These are phyloP conservation scores for Scaeva pyrastri DNA, from an alignment of 2,888 invertebrate species.

Conservation along the genomic window DNA sequence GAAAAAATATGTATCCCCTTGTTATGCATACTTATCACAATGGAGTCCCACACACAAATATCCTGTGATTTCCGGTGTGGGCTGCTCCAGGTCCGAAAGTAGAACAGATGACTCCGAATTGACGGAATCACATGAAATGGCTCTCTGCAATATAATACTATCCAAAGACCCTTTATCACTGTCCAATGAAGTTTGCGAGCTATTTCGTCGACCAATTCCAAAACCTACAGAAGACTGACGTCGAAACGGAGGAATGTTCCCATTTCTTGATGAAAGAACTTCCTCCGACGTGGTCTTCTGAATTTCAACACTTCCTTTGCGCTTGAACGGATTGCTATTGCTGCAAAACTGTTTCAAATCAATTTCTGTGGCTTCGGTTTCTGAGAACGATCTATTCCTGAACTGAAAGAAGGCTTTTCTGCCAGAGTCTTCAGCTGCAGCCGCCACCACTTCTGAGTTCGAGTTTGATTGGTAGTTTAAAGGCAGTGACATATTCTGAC, in stretches of 20 bases:
- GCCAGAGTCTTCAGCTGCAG: constrained; percentile 35
- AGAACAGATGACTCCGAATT: constrained; percentile 91
- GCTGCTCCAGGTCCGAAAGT: constrained; percentile 88
- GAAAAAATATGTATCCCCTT: no score
- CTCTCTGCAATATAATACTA: constrained; percentile 84
- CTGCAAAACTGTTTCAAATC: constrained; percentile 78
- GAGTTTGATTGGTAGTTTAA: constrained; percentile 61
- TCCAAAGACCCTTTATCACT: constrained; percentile 80
- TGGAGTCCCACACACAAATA: constrained; percentile 91
- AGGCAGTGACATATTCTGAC: constrained; percentile 76
- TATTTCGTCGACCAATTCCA: constrained; percentile 81
- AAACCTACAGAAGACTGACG: constrained; percentile 81
- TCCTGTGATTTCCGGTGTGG: constrained; percentile 89
- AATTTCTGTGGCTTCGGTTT: constrained; percentile 79
- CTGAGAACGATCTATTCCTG: constrained; percentile 80
- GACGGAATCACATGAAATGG: constrained; percentile 92
- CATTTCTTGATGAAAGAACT: constrained; percentile 78
- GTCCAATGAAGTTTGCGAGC: constrained; percentile 82
- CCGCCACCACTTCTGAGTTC: background rate
- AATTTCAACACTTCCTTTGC: constrained; percentile 79
- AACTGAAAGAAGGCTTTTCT: constrained; percentile 73
- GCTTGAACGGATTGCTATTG: constrained; percentile 69
- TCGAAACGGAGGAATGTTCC: constrained; percentile 78
- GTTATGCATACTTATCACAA: constrained; percentile 87
- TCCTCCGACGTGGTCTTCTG: constrained; percentile 84